Evolutionary conservation across 2,797 vertebrate genomes (phyloP).

Genomic region (Garrulus glandarius): DNA sequence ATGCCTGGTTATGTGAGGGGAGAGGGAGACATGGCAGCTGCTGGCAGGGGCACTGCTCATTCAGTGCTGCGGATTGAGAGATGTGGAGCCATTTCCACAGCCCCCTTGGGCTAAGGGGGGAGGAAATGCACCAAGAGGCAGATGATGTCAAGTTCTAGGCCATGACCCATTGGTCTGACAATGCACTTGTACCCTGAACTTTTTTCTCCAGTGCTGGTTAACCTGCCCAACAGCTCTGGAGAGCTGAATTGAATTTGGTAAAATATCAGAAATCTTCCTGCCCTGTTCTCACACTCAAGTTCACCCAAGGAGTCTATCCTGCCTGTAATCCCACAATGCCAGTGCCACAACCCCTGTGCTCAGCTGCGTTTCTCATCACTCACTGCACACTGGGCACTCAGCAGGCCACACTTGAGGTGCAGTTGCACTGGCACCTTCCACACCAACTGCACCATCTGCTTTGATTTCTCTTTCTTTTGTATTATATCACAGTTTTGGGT

Average conservation of each 20-base stretch:
- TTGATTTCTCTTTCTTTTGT: conserved; percentile 1
- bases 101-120: neutral
- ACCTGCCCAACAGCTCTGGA: neutral
- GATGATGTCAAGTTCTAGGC: neutral
- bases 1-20: neutral
- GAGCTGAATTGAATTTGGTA: neutral
- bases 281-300: neutral
- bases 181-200: neutral
- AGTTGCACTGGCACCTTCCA: neutral
- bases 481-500: neutral
- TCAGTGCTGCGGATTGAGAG: neutral
- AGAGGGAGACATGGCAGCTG: neutral
- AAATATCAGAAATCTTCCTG: neutral
- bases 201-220: neutral
- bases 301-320: neutral
- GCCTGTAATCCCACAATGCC: neutral
- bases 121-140: neutral
- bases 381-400: neutral
- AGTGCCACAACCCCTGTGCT: neutral
- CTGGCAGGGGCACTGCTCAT: accelerated
- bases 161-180: neutral
- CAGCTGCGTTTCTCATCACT: neutral
- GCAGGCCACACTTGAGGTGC: neutral
- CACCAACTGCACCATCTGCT: neutral
- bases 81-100: neutral